Conservation (phyloP, 2,113 vertebrate species). For the Plectropomus leopardus region DNA sequence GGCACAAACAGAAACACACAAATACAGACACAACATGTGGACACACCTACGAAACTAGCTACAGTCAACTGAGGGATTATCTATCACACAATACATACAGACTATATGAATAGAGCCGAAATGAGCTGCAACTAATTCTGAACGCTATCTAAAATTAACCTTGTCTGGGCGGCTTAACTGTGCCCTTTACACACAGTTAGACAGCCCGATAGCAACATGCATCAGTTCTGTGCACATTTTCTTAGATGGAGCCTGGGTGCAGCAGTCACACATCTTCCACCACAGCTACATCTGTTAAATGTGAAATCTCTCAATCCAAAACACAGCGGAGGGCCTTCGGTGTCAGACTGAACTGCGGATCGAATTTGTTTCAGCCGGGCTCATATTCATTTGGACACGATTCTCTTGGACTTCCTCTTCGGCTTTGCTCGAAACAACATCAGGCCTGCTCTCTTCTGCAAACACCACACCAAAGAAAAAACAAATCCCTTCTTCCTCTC, state of each 20-base stretch:
- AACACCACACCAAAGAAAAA: constrained; percentile 20
- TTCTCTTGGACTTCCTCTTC: constrained; percentile 30
- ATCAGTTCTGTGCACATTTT: not conserved
- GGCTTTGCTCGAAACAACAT: constrained; percentile 41
- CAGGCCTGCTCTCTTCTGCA: constrained; percentile 25
- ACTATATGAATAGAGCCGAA: constrained; percentile 14
- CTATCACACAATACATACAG: constrained; percentile 1
- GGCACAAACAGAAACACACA: not conserved
- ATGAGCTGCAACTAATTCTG: constrained; percentile 13
- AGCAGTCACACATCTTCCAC: not conserved
- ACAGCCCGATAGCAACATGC: not conserved
- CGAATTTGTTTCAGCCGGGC: constrained; percentile 3
- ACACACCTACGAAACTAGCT: constrained; percentile 19
- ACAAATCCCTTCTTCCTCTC: constrained; percentile 33
- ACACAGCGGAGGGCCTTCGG: not conserved
- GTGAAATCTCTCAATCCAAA: constrained; percentile 15
- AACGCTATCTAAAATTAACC: constrained; percentile 22
- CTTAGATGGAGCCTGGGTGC: constrained; percentile 11
- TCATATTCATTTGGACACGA: constrained; percentile 1
- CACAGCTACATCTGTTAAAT: constrained; percentile 20
- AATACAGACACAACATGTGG: not conserved
- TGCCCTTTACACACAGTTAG: constrained; percentile 29
- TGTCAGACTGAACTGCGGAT: constrained; percentile 1
- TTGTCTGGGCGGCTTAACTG: constrained; percentile 21
- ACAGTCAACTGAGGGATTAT: constrained; percentile 23